Evolutionary conservation across 2,888 invertebrate species (phyloP).

Genomic region (Lithosia quadra): DNA sequence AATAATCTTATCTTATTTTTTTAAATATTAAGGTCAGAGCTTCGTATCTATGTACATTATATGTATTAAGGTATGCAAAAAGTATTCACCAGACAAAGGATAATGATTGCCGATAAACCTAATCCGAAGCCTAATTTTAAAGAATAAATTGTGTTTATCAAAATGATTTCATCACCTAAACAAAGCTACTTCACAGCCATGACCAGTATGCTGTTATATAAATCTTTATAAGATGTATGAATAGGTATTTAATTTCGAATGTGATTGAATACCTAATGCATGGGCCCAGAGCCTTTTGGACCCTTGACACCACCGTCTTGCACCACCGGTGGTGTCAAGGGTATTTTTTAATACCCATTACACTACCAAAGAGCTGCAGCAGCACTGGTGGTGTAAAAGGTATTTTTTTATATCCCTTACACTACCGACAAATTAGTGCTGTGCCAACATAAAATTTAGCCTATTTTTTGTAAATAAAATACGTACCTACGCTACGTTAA

Average conservation of each 20-base stretch:
- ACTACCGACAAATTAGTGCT: too few relatives aligned
- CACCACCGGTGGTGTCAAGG: too few relatives aligned
- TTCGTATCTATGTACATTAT: background rate
- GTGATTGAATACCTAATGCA: too few relatives aligned
- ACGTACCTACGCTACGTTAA: too few relatives aligned
- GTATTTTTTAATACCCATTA: too few relatives aligned
- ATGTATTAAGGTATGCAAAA: background rate
- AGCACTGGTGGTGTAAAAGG: too few relatives aligned
- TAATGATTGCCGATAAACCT: background rate
- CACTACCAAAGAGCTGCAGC: too few relatives aligned
- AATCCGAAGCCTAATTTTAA: background rate
- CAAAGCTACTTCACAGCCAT: background rate
- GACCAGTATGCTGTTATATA: slow-evolving; percentile 1
- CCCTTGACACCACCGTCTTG: too few relatives aligned
- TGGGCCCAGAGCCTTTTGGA: too few relatives aligned
- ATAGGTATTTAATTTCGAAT: background rate
- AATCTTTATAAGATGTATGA: background rate
- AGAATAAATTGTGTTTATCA: background rate
- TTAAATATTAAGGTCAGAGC: background rate
- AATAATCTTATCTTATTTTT: background rate
- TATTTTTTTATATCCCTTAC: too few relatives aligned
- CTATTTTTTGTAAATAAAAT: too few relatives aligned
- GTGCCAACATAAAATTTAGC: too few relatives aligned
- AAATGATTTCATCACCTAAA: background rate
- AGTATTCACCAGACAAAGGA: slow-evolving; percentile 1